Percentiles rank a stretch among this genome's conserved stretches.
phyloP scores from a whole-genome alignment of 1,140 invertebrate species.

The Periplaneta americana region DNA sequence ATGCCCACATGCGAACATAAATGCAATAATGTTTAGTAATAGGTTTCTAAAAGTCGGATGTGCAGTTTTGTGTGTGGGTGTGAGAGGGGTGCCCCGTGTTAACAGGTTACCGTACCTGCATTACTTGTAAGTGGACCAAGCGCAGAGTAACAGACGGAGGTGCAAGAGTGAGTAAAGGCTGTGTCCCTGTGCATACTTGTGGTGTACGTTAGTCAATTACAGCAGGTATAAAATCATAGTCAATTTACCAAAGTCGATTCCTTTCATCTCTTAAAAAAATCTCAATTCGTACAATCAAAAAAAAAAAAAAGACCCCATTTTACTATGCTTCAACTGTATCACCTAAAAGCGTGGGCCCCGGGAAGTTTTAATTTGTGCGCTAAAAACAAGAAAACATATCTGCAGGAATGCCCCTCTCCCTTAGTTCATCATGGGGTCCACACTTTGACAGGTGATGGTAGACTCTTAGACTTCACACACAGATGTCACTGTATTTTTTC shows the following conservation, averaged over 20 bases:
- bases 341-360: background rate
- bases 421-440: background rate
- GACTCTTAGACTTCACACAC: background rate
- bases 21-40: background rate
- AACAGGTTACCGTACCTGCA: background rate
- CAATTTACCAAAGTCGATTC: conserved; percentile 10
- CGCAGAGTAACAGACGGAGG: background rate
- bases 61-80: background rate
- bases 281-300: conserved; percentile 14
- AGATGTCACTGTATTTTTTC: conserved; percentile 2
- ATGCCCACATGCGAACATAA: background rate
- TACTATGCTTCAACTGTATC: background rate
- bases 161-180: background rate
- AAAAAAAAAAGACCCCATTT: background rate
- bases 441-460: background rate
- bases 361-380: background rate
- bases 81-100: background rate
- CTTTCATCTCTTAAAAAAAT: conserved; percentile 11
- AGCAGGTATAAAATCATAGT: conserved; percentile 9
- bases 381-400: background rate
- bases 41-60: background rate
- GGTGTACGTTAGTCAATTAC: conserved; percentile 7
- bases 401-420: background rate
- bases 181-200: background rate
- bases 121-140: background rate